Evolutionary conservation across 2,888 invertebrate genomes (phyloP).

Genomic region (Synergus japonicus): DNA sequence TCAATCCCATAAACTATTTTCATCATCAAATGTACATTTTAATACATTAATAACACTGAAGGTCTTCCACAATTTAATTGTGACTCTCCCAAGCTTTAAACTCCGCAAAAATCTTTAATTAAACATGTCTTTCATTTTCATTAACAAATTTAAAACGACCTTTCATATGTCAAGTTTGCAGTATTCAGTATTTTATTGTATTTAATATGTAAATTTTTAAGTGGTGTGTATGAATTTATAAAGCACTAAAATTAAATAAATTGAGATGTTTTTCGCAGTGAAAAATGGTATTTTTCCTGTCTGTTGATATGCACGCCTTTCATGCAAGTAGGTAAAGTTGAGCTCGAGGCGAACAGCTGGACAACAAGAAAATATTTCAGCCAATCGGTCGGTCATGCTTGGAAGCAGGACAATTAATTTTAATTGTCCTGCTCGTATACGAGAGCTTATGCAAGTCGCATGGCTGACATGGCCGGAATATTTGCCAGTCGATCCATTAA

Average conservation of each 20-base stretch:
- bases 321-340: conserved; percentile 7
- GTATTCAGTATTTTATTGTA: background rate
- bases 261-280: background rate
- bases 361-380: conserved; percentile 57
- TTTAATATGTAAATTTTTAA: background rate
- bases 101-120: background rate
- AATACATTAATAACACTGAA: background rate
- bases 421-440: conserved; percentile 66
- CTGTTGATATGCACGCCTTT: background rate
- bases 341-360: conserved; percentile 44
- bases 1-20: no score
- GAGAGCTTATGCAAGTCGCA: conserved; percentile 61
- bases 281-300: background rate
- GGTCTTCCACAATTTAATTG: background rate
- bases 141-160: background rate
- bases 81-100: background rate
- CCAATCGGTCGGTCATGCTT: conserved; percentile 49
- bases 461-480: conserved; percentile 69
- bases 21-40: background rate
- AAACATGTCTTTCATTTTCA: background rate
- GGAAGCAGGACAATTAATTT: conserved; percentile 70
- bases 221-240: background rate
- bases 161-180: background rate
- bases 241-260: conserved; percentile 1
- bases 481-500: conserved; percentile 68